Conservation (phyloP, 2,888 invertebrate species). For the Mongoloraphidia duomilia region DNA sequence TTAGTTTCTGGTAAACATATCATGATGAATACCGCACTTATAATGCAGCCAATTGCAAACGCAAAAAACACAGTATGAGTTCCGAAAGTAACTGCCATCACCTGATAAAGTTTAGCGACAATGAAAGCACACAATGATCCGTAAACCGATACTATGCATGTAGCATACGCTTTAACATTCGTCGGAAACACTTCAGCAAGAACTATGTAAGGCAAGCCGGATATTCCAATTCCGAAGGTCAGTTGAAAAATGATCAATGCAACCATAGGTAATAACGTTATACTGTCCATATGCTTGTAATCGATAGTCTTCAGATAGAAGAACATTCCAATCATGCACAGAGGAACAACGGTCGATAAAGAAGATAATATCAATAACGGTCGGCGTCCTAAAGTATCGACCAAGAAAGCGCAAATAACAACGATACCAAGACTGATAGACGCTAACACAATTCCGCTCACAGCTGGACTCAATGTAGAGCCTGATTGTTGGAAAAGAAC, state of each 20-base stretch:
- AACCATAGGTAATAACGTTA: slow-evolving; percentile 7
- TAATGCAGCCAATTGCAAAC: slow-evolving; percentile 6
- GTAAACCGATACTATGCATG: slow-evolving; percentile 6
- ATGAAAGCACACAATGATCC: slow-evolving; percentile 4
- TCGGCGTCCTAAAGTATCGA: background rate
- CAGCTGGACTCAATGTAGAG: background rate
- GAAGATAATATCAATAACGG: slow-evolving; percentile 1
- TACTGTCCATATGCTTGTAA: slow-evolving; percentile 4
- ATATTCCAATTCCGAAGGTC: slow-evolving; percentile 20
- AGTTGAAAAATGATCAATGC: slow-evolving; percentile 9
- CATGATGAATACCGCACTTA: slow-evolving; percentile 8
- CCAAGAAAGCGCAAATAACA: background rate
- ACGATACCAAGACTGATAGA: background rate
- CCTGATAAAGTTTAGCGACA: slow-evolving; percentile 8
- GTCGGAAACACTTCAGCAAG: slow-evolving; percentile 24
- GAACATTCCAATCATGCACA: background rate
- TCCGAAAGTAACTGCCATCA: slow-evolving; percentile 7
- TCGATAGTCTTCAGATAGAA: slow-evolving; percentile 1
- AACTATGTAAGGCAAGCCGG: slow-evolving; percentile 23
- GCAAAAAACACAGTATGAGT: slow-evolving; percentile 9
- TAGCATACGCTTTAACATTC: slow-evolving; percentile 11
- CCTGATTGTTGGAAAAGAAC: slow-evolving; percentile 35
- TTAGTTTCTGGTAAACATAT: slow-evolving; percentile 12
- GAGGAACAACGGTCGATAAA: background rate
- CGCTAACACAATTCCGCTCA: background rate